phyloP scores from a whole-genome alignment of 2,797 vertebrate genomes.

The Odontamblyopus lacepedii region DNA sequence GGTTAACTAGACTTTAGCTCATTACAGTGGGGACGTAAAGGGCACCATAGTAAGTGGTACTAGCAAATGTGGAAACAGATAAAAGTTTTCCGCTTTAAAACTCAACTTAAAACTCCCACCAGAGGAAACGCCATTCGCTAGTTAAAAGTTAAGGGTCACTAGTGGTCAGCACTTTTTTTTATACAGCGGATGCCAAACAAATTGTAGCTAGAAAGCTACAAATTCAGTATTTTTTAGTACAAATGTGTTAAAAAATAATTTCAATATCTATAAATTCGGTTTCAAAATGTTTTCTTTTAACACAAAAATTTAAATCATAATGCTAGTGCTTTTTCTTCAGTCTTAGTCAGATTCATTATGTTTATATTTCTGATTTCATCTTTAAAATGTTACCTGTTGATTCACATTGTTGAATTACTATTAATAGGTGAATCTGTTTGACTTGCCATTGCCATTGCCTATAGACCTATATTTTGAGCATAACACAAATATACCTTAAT shows the following conservation, averaged over 20 bases:
- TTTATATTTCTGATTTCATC: not conserved
- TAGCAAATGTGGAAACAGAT: slow-evolving; percentile 19
- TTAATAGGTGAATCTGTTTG: not conserved
- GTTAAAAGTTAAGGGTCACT: not conserved
- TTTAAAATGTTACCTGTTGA: not conserved
- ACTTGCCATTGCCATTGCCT: slow-evolving; percentile 1
- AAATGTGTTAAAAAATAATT: not conserved
- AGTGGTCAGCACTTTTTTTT: slow-evolving; percentile 1
- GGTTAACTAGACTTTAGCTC: slow-evolving; percentile 11
- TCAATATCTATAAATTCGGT: not conserved
- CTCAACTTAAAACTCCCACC: slow-evolving; percentile 25
- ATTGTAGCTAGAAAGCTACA: not conserved
- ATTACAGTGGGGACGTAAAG: slow-evolving; percentile 10
- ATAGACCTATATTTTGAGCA: not conserved
- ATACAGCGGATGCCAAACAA: not conserved
- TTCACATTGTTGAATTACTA: not conserved
- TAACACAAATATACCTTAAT: not conserved
- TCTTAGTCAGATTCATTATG: not conserved
- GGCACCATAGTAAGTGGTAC: slow-evolving; percentile 6
- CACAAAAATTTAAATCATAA: not conserved
- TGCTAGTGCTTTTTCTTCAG: not conserved
- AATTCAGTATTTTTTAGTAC: not conserved
- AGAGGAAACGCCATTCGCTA: slow-evolving; percentile 3
- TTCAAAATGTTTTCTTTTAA: not conserved
- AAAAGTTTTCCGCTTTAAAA: slow-evolving; percentile 21